Conservation (phyloP, 2,797 vertebrate genomes). For the Staurois parvus region DNA sequence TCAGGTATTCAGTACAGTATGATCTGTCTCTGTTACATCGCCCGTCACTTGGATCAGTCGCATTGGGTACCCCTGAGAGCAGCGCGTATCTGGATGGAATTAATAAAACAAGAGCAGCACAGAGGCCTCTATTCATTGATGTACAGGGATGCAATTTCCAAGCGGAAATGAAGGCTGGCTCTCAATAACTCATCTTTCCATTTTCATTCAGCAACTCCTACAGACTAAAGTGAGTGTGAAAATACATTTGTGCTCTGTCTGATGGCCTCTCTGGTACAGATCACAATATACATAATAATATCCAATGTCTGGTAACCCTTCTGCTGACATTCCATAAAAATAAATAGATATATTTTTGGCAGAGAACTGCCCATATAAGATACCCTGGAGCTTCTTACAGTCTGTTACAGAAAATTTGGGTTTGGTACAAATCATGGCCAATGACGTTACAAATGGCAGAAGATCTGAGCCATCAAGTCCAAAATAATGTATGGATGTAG, state of each 20-base stretch:
- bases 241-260: slow-evolving; percentile 11
- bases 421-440: too few relatives aligned
- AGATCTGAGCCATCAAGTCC: neutral
- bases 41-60: slow-evolving; percentile 31
- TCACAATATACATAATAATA: neutral
- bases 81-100: slow-evolving; percentile 31
- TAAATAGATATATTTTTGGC: neutral
- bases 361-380: neutral
- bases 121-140: slow-evolving; percentile 41
- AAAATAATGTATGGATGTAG: neutral
- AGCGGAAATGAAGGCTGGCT: slow-evolving; percentile 32
- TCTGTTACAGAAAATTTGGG: neutral
- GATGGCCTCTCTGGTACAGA: neutral
- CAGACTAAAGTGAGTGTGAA: slow-evolving; percentile 49
- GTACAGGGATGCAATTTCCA: slow-evolving; percentile 28
- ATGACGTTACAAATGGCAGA: too few relatives aligned
- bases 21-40: slow-evolving; percentile 29
- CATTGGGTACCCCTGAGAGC: slow-evolving; percentile 26
- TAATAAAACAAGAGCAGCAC: slow-evolving; percentile 45
- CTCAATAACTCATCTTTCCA: slow-evolving; percentile 42
- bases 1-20: slow-evolving; percentile 39
- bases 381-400: neutral
- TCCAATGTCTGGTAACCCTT: neutral
- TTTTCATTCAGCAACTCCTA: slow-evolving; percentile 37
- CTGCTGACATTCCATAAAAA: neutral